These are phyloP conservation scores for Sarcophaga peregrina DNA, from an alignment of 1,140 invertebrate species.

Conservation along the genomic window DNA sequence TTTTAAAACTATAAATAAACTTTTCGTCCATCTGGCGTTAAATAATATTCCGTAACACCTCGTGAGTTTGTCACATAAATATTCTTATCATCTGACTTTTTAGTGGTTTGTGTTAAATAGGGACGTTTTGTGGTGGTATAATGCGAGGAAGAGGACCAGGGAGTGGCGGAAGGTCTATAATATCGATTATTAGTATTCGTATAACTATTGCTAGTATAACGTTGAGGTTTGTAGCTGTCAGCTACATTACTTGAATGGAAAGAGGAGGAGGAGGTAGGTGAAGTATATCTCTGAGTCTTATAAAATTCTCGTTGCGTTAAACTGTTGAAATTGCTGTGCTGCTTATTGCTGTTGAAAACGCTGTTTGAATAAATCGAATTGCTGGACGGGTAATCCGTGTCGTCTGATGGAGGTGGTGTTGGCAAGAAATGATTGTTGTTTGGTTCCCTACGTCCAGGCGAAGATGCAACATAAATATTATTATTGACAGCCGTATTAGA, in stretches of 20 bases:
- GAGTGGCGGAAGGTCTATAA: neutral
- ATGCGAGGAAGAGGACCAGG: neutral
- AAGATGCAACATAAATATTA: constrained; percentile 25
- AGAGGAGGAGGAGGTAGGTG: neutral
- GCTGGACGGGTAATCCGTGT: neutral
- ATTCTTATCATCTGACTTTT: constrained; percentile 58
- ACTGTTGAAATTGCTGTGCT: constrained; percentile 14
- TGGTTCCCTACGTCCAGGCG: neutral
- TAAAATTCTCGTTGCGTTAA: neutral
- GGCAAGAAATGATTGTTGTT: constrained; percentile 30
- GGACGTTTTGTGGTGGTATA: constrained; percentile 25
- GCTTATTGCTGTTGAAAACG: constrained; percentile 7
- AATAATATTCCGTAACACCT: constrained; percentile 62
- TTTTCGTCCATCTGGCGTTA: constrained; percentile 60
- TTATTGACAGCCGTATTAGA: constrained; percentile 25
- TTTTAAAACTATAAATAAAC: constrained; percentile 52
- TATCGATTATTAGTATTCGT: constrained; percentile 56
- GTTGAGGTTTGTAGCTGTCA: neutral
- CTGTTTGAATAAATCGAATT: neutral
- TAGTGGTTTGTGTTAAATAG: constrained; percentile 43
- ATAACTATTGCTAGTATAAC: constrained; percentile 48
- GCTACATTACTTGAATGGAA: neutral
- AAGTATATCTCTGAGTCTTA: neutral
- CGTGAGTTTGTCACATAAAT: constrained; percentile 64
- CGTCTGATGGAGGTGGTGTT: constrained; percentile 13